phyloP scores from a whole-genome alignment of 2,888 invertebrate genomes.

The Mythimna ferrago region DNA sequence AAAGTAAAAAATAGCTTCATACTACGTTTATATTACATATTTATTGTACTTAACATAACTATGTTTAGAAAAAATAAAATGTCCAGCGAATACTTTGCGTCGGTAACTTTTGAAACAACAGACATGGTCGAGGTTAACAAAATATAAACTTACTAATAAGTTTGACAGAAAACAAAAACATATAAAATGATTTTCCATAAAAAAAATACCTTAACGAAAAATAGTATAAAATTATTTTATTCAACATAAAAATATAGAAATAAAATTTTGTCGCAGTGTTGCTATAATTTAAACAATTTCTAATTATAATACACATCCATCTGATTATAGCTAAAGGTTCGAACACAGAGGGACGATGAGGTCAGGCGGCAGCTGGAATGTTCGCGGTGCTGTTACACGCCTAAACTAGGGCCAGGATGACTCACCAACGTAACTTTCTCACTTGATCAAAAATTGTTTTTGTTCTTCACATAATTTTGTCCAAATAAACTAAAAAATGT shows the following conservation, averaged over 20 bases:
- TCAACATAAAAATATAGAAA: constrained; percentile 72
- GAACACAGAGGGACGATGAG: constrained; percentile 42
- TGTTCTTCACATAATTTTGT: constrained; percentile 13
- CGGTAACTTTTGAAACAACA: constrained; percentile 63
- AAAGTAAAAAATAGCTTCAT: constrained; percentile 52
- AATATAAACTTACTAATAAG: constrained; percentile 63
- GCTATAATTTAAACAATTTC: constrained; percentile 55
- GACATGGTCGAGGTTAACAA: constrained; percentile 46
- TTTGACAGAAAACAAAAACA: constrained; percentile 59
- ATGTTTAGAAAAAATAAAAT: constrained; percentile 61
- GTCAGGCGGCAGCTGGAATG: constrained; percentile 56
- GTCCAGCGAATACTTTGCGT: constrained; percentile 49
- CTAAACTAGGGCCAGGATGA: constrained; percentile 12
- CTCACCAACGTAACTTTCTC: not conserved
- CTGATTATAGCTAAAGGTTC: constrained; percentile 57
- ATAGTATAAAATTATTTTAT: constrained; percentile 67
- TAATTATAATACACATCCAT: constrained; percentile 56
- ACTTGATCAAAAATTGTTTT: not conserved
- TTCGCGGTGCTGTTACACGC: constrained; percentile 24
- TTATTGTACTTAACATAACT: constrained; percentile 69
- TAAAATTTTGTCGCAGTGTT: constrained; percentile 61
- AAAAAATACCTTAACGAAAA: constrained; percentile 58
- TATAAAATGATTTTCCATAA: constrained; percentile 63
- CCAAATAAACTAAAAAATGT: constrained; percentile 22
- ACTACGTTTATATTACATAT: constrained; percentile 63